Conservation (phyloP, 2,888 invertebrate genomes). For the Callyntrura sp. region DNA sequence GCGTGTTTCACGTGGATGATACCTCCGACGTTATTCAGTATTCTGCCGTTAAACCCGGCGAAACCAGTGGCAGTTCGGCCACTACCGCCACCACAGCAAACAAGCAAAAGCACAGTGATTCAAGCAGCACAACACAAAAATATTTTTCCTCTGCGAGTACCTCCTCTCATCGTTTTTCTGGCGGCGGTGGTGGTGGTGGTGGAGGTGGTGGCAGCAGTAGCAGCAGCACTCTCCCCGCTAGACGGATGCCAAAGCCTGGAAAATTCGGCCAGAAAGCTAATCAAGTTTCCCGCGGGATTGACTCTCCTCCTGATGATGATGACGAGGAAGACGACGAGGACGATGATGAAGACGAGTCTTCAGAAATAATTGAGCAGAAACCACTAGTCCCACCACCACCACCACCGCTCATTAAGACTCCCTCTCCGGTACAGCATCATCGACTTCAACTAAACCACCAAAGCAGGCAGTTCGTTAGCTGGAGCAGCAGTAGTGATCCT, state of each 20-base stretch:
- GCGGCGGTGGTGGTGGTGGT: neutral
- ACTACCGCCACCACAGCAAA: neutral
- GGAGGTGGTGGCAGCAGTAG: too few species aligned
- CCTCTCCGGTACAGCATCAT: constrained; percentile 5
- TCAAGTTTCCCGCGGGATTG: neutral
- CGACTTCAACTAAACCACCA: neutral
- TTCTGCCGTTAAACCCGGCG: constrained; percentile 56
- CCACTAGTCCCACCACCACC: neutral
- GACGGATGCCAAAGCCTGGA: constrained; percentile 27
- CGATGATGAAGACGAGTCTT: neutral
- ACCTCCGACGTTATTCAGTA: constrained; percentile 63
- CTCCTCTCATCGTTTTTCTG: constrained; percentile 4
- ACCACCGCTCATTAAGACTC: constrained; percentile 17
- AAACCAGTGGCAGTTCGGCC: too few species aligned
- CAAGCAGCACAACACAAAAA: constrained; percentile 2
- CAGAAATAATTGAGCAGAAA: neutral
- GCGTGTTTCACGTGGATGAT: constrained; percentile 73
- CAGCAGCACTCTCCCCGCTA: too few species aligned
- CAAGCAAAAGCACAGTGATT: neutral
- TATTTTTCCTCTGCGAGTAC: constrained; percentile 19
- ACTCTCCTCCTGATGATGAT: too few species aligned
- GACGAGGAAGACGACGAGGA: neutral
- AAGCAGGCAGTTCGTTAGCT: too few species aligned
- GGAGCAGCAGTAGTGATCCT: too few species aligned
- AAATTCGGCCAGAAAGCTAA: constrained; percentile 18